A percentile compares a stretch with the other conserved stretches of the same genome.
Evolutionary conservation across 2,113 vertebrate species (phyloP).

Genomic region (Psophia crepitans): DNA sequence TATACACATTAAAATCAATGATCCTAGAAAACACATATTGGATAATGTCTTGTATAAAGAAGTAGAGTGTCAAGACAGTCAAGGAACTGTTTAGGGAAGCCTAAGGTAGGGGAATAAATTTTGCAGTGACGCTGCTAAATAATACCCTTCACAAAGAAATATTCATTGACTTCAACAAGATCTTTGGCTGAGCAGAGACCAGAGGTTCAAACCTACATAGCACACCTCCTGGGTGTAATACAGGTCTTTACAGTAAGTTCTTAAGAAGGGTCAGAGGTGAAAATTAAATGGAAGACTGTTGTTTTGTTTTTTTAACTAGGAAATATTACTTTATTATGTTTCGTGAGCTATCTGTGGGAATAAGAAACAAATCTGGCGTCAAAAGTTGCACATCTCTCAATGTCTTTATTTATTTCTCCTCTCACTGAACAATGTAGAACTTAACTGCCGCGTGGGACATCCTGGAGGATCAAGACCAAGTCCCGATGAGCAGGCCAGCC

Average conservation of each 20-base stretch:
- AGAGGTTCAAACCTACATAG: neutral
- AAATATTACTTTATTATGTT: neutral
- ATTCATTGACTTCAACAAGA: neutral
- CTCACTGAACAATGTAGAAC: neutral
- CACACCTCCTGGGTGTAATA: neutral
- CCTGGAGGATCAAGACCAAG: neutral
- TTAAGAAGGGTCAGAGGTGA: neutral
- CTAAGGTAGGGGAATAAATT: constrained; percentile 15
- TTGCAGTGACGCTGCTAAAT: neutral
- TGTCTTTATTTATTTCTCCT: neutral
- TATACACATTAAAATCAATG: constrained; percentile 8
- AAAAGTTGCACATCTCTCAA: neutral
- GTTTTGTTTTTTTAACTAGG: neutral
- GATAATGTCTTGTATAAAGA: constrained; percentile 15
- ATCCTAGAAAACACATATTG: neutral
- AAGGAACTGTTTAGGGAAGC: neutral
- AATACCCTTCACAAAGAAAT: neutral
- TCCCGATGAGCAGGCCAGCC: neutral
- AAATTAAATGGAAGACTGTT: neutral
- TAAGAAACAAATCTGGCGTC: neutral
- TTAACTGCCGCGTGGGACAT: fast-evolving
- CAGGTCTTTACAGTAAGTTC: neutral
- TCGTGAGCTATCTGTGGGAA: neutral
- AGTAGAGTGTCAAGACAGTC: neutral
- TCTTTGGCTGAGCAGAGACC: neutral